These are phyloP conservation scores for Choloepus didactylus DNA, from an alignment of 2,797 vertebrate species.

Conservation along the genomic window DNA sequence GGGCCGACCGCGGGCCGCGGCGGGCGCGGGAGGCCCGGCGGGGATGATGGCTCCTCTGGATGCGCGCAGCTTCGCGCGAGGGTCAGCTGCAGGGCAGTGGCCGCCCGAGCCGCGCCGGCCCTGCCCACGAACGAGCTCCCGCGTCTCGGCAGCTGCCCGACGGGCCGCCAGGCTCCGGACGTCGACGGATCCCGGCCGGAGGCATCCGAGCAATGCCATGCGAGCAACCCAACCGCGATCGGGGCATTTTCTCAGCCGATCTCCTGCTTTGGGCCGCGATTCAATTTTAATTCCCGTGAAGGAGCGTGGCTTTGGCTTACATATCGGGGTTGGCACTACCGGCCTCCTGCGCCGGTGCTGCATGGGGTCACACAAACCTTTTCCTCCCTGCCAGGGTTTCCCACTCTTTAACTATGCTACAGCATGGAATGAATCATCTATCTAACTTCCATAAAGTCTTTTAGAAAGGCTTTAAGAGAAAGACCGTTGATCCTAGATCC, in stretches of 20 bases:
- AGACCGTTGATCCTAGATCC: not conserved
- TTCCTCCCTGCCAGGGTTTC: slow-evolving; percentile 29
- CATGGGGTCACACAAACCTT: not conserved
- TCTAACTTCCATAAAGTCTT: not conserved
- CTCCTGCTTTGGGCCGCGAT: slow-evolving; percentile 80
- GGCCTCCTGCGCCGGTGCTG: not conserved
- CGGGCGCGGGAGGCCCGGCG: slow-evolving; percentile 73
- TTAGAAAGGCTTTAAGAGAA: not conserved
- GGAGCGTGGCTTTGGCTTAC: slow-evolving; percentile 69
- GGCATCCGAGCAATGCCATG: slow-evolving; percentile 66
- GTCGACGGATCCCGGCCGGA: slow-evolving; percentile 75
- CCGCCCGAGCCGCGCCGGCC: slow-evolving; percentile 74
- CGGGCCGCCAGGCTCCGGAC: slow-evolving; percentile 60
- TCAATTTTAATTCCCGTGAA: slow-evolving; percentile 71
- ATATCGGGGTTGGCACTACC: not conserved
- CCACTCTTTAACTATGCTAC: not conserved
- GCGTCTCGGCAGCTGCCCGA: slow-evolving; percentile 78
- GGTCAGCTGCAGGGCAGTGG: slow-evolving; percentile 81
- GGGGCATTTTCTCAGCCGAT: slow-evolving; percentile 78
- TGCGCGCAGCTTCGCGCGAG: slow-evolving; percentile 81
- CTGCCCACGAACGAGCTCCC: slow-evolving; percentile 74
- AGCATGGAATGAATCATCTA: not conserved
- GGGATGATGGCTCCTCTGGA: slow-evolving; percentile 77
- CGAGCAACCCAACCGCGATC: slow-evolving; percentile 56
- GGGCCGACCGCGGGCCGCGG: slow-evolving; percentile 58